Percentiles rank a stretch among this genome's conserved stretches.
Conservation (phyloP, 2,888 invertebrate species). For the Dryococelus australis region DNA sequence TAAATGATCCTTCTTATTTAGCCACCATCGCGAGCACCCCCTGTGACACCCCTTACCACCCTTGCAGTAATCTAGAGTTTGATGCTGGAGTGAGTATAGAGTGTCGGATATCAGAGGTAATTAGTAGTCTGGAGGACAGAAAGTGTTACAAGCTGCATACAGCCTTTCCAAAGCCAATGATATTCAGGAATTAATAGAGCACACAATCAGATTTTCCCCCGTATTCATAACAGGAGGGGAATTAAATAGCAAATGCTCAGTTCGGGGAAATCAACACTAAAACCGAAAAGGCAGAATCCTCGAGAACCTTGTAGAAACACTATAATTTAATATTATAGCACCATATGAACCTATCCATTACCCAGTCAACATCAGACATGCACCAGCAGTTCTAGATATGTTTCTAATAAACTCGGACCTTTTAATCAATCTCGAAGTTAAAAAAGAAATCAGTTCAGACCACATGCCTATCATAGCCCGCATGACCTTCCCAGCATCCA, state of each 20-base stretch:
- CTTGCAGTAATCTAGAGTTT: no score
- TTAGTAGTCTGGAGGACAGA: no score
- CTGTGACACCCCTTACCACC: no score
- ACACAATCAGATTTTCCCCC: background rate
- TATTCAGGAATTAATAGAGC: background rate
- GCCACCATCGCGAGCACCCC: no score
- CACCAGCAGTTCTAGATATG: no score
- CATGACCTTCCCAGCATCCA: background rate
- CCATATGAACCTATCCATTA: no score
- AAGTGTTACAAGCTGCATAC: background rate
- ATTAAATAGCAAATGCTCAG: background rate
- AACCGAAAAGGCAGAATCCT: background rate
- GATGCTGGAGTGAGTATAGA: no score
- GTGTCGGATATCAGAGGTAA: no score
- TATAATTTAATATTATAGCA: no score
- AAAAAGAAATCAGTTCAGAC: background rate
- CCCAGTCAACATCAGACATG: background rate
- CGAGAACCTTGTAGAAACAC: no score
- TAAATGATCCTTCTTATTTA: no score
- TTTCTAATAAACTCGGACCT: background rate
- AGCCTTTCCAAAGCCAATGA: background rate
- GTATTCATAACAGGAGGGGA: background rate
- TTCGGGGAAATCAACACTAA: background rate
- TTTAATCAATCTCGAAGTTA: background rate
- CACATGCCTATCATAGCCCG: background rate